Conservation (phyloP, 2,888 invertebrate genomes). For the Autographa pulchrina region DNA sequence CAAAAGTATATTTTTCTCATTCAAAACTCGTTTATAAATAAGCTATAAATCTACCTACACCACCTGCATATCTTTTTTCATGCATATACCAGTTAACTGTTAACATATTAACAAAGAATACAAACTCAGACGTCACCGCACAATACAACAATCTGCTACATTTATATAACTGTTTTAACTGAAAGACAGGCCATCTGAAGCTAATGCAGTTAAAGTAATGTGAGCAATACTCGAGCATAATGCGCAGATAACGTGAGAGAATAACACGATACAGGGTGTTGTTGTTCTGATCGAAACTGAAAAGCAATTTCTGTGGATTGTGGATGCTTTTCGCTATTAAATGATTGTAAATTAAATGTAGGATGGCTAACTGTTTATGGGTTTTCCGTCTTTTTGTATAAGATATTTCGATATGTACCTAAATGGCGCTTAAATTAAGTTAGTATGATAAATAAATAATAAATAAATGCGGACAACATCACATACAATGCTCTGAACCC, state of each 20-base stretch:
- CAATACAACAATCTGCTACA: neutral
- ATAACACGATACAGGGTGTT: slow-evolving; percentile 31
- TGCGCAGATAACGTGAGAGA: slow-evolving; percentile 23
- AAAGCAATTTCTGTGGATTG: neutral
- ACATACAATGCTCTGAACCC: too few relatives aligned
- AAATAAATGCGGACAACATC: too few relatives aligned
- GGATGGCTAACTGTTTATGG: too few relatives aligned
- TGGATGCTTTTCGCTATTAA: too few relatives aligned
- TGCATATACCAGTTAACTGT: neutral
- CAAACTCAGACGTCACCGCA: slow-evolving; percentile 13
- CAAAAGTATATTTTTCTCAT: too few relatives aligned
- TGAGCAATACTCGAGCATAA: slow-evolving; percentile 33
- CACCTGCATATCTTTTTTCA: neutral
- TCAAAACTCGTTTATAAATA: too few relatives aligned
- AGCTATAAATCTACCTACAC: too few relatives aligned
- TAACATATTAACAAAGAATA: slow-evolving; percentile 20
- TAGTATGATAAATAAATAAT: too few relatives aligned
- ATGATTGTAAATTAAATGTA: too few relatives aligned
- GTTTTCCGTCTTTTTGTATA: too few relatives aligned
- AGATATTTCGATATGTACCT: too few relatives aligned
- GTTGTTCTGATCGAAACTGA: slow-evolving; percentile 11
- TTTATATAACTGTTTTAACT: slow-evolving; percentile 21
- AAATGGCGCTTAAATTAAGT: too few relatives aligned
- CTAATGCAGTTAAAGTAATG: slow-evolving; percentile 47
- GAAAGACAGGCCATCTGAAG: slow-evolving; percentile 43